Conservation (phyloP, 2,797 vertebrate genomes). For the Acrossocheilus wenchowensis region DNA sequence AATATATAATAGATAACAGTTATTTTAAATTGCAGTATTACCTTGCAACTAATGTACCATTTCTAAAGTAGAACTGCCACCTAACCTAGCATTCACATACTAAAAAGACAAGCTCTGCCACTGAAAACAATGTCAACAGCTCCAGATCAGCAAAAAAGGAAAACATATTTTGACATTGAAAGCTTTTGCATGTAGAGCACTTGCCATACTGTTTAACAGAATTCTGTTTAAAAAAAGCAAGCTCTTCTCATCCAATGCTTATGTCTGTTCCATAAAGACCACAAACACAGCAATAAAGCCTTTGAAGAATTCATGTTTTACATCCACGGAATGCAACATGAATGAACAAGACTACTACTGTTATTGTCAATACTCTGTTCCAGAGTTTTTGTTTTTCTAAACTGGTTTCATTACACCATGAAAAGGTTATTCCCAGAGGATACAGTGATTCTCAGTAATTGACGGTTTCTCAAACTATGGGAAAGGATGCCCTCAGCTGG, state of each 20-base stretch:
- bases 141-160: background rate
- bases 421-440: constrained; percentile 26
- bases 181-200: background rate
- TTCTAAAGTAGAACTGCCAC: background rate
- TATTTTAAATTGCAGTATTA: background rate
- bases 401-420: background rate
- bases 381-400: constrained; percentile 5
- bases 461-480: constrained; percentile 72
- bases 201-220: background rate
- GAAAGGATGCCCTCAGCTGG: constrained; percentile 88
- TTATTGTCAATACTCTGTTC: background rate
- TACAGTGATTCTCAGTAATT: constrained; percentile 25
- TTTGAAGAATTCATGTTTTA: background rate
- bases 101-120: background rate
- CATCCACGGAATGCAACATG: background rate
- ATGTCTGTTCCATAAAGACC: background rate
- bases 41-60: background rate
- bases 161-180: background rate
- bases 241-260: background rate
- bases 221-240: background rate
- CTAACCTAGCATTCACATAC: background rate
- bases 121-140: background rate
- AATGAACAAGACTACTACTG: constrained; percentile 1
- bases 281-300: constrained; percentile 1
- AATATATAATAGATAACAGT: background rate